phyloP scores from a whole-genome alignment of 2,888 invertebrate genomes.

The Tachina fera region DNA sequence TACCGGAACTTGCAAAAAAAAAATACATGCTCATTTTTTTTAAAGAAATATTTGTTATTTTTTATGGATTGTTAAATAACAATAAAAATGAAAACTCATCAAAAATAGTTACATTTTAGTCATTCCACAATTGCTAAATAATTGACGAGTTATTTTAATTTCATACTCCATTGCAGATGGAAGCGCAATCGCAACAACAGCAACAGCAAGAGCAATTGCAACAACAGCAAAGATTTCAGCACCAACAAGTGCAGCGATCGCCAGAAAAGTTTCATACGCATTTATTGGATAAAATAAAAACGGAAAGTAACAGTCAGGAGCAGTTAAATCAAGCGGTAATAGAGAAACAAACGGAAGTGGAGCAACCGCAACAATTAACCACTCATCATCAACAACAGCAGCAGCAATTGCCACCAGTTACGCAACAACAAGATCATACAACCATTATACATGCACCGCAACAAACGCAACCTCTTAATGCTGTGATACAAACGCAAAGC shows the following conservation, averaged over 20 bases:
- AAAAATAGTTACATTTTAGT: slow-evolving; percentile 35
- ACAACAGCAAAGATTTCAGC: slow-evolving; percentile 74
- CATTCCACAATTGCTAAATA: slow-evolving; percentile 15
- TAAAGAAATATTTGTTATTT: slow-evolving; percentile 44
- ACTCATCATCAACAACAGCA: slow-evolving; percentile 73
- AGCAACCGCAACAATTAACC: slow-evolving; percentile 73
- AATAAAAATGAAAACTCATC: slow-evolving; percentile 34
- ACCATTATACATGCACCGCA: slow-evolving; percentile 47
- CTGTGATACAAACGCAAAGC: slow-evolving; percentile 73
- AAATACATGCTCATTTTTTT: neutral
- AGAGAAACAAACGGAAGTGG: slow-evolving; percentile 62
- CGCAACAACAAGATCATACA: slow-evolving; percentile 70
- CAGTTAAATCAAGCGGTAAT: slow-evolving; percentile 61
- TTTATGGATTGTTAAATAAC: slow-evolving; percentile 50
- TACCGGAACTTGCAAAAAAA: slow-evolving; percentile 77
- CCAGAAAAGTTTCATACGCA: slow-evolving; percentile 77
- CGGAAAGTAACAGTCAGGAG: slow-evolving; percentile 76
- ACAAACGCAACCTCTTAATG: slow-evolving; percentile 72
- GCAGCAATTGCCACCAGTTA: slow-evolving; percentile 73
- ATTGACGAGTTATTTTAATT: slow-evolving; percentile 74
- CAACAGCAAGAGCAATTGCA: slow-evolving; percentile 75
- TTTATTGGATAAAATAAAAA: slow-evolving; percentile 78
- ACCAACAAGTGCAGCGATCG: slow-evolving; percentile 75
- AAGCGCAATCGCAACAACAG: slow-evolving; percentile 79
- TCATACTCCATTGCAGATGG: slow-evolving; percentile 81